These are phyloP conservation scores for Zaprionus bogoriensis DNA, from an alignment of 2,888 invertebrate genomes.

Conservation along the genomic window DNA sequence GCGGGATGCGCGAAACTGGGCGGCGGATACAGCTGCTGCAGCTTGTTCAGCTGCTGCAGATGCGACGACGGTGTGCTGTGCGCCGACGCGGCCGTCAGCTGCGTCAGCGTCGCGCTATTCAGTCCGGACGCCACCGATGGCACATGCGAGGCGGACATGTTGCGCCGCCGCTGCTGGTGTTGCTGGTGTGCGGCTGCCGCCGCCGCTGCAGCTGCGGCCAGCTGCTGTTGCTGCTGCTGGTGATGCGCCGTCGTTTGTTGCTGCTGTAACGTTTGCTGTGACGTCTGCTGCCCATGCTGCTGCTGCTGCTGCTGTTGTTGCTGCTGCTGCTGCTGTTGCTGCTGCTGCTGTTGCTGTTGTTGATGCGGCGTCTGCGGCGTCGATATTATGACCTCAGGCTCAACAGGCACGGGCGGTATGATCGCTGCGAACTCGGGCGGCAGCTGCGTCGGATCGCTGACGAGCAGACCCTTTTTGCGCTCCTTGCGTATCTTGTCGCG, in stretches of 20 bases:
- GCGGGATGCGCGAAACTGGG: conserved; percentile 79
- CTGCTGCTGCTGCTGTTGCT: conserved; percentile 43
- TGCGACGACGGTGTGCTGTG: conserved; percentile 68
- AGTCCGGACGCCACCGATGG: conserved; percentile 47
- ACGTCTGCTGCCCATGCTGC: conserved; percentile 45
- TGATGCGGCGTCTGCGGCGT: conserved; percentile 60
- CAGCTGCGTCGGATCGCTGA: conserved; percentile 72
- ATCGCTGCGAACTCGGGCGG: conserved; percentile 76
- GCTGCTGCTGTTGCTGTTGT: conserved; percentile 47
- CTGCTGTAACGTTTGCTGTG: conserved; percentile 59
- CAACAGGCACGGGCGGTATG: conserved; percentile 73
- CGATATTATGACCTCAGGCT: conserved; percentile 77
- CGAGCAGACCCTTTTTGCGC: conserved; percentile 79
- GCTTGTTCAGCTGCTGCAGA: conserved; percentile 76
- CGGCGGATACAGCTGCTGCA: conserved; percentile 77
- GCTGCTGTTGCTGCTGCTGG: conserved; percentile 39
- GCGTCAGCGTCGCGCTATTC: conserved; percentile 59
- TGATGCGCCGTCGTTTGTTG: conserved; percentile 25
- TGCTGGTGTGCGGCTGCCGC: conserved; percentile 47
- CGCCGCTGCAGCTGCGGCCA: conserved; percentile 40
- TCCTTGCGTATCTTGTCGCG: conserved; percentile 82
- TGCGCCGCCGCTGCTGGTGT: conserved; percentile 54
- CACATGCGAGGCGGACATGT: conserved; percentile 54
- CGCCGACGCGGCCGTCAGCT: conserved; percentile 49
- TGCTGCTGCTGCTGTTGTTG: conserved; percentile 39